Conservation (phyloP, 2,113 vertebrate species). For the Bubo bubo region DNA sequence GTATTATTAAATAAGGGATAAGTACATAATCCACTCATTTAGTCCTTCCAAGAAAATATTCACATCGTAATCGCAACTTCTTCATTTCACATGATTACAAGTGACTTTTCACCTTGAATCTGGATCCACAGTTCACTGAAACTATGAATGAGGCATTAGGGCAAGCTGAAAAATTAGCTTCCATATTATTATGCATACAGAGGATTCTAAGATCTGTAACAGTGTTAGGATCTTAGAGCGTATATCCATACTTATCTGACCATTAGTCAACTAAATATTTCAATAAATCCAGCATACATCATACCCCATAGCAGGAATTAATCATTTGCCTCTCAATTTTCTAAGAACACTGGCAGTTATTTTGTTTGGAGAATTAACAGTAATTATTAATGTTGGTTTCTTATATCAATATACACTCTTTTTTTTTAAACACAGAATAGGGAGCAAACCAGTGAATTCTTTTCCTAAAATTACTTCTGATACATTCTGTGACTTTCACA, state of each 20-base stretch:
- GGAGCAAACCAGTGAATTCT: background rate
- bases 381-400: background rate
- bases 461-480: background rate
- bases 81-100: conserved; percentile 35
- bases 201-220: conserved; percentile 1
- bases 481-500: background rate
- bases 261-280: background rate
- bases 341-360: background rate
- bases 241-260: background rate
- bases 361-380: background rate
- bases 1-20: conserved; percentile 54
- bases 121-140: conserved; percentile 11
- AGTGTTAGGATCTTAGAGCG: background rate
- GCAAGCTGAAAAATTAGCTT: conserved; percentile 37
- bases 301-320: background rate
- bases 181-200: background rate
- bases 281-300: background rate
- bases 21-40: conserved; percentile 64
- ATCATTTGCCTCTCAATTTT: background rate
- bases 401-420: background rate
- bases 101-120: background rate
- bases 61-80: background rate
- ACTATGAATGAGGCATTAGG: background rate
- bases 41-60: conserved; percentile 51
- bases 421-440: background rate